Evolutionary conservation across 2,888 invertebrate species (phyloP).

Genomic region (Drosophila mimica): DNA sequence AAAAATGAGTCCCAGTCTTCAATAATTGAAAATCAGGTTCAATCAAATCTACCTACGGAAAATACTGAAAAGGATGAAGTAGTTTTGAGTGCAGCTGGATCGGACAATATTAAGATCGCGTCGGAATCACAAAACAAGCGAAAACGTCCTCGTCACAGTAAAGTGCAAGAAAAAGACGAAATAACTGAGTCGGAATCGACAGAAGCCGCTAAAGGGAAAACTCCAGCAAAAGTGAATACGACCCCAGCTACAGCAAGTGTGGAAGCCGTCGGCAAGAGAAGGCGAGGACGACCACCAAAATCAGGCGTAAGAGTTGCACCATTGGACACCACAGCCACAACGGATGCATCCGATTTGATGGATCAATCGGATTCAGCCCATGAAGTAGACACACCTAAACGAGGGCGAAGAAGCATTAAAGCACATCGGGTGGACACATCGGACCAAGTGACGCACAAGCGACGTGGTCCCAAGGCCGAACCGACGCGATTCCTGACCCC

Average conservation of each 20-base stretch:
- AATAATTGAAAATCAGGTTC: neutral
- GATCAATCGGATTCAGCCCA: neutral
- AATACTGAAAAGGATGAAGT: neutral
- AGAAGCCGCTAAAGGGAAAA: neutral
- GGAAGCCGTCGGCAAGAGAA: neutral
- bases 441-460: slow-evolving; percentile 4
- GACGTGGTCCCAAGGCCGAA: slow-evolving; percentile 35
- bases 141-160: neutral
- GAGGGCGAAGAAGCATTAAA: neutral
- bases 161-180: neutral
- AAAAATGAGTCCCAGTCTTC: neutral
- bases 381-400: neutral
- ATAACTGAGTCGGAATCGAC: neutral
- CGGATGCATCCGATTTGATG: neutral
- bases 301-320: neutral
- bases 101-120: neutral
- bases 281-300: slow-evolving; percentile 28
- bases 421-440: neutral
- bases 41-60: neutral
- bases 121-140: neutral
- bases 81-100: neutral
- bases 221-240: neutral
- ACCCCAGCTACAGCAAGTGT: no score
- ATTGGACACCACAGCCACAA: neutral
- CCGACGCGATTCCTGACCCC: neutral